Percentiles rank a stretch among this genome's conserved stretches.
phyloP scores from a whole-genome alignment of 2,113 vertebrate species.

The Hippoglossus stenolepis region DNA sequence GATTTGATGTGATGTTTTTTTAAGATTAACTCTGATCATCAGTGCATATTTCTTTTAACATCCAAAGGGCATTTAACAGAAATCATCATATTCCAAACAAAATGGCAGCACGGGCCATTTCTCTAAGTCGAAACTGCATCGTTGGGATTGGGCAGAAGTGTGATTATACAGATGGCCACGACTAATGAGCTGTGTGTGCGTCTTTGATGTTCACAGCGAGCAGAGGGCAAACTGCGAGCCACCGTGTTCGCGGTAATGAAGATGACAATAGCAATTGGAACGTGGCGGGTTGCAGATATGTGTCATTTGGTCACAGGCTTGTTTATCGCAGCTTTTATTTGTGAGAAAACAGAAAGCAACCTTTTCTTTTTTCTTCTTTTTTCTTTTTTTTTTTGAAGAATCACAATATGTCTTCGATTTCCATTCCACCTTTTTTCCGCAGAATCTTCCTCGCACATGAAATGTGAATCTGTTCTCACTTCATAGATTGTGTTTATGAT shows the following conservation, averaged over 20 bases:
- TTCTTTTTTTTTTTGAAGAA: slow-evolving; percentile 36
- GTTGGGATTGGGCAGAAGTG: slow-evolving; percentile 72
- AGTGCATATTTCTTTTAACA: slow-evolving; percentile 17
- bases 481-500: slow-evolving; percentile 76
- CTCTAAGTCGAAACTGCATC: slow-evolving; percentile 77
- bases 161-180: slow-evolving; percentile 82
- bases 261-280: slow-evolving; percentile 70
- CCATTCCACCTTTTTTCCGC: slow-evolving; percentile 23
- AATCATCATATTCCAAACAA: slow-evolving; percentile 60
- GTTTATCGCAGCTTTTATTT: slow-evolving; percentile 65
- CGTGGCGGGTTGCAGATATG: slow-evolving; percentile 60
- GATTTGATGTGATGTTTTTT: slow-evolving; percentile 24
- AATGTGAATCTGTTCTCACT: slow-evolving; percentile 66
- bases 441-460: slow-evolving; percentile 55
- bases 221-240: slow-evolving; percentile 71
- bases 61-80: slow-evolving; percentile 48
- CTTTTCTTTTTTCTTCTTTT: not conserved
- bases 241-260: slow-evolving; percentile 69
- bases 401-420: slow-evolving; percentile 55
- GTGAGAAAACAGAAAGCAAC: slow-evolving; percentile 40
- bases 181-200: slow-evolving; percentile 81
- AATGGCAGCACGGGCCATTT: slow-evolving; percentile 66
- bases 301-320: slow-evolving; percentile 60
- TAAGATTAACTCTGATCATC: slow-evolving; percentile 51
- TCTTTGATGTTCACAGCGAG: slow-evolving; percentile 74